These are phyloP conservation scores for Ifrita kowaldi DNA, from an alignment of 2,113 vertebrate genomes.

Conservation along the genomic window DNA sequence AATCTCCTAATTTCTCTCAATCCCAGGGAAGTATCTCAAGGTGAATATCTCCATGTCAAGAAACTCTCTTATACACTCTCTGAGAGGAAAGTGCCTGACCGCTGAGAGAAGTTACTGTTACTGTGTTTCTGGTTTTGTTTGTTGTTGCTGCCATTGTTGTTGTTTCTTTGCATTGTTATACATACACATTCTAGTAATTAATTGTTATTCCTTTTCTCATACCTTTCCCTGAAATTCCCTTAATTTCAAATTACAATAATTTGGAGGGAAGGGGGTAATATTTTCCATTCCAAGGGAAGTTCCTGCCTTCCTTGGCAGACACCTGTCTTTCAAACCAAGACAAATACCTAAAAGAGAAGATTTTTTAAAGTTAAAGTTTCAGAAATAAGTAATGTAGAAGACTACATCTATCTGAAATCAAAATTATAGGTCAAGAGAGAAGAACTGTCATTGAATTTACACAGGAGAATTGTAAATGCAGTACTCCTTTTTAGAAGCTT, in stretches of 20 bases:
- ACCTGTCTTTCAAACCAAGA: neutral
- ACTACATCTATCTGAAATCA: neutral
- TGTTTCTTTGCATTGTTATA: neutral
- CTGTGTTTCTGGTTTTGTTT: neutral
- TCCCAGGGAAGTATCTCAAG: neutral
- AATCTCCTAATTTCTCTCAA: neutral
- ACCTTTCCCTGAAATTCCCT: neutral
- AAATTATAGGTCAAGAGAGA: neutral
- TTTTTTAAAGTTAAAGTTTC: neutral
- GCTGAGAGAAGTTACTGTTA: neutral
- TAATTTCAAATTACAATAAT: neutral
- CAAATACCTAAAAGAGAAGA: neutral
- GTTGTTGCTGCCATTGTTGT: neutral
- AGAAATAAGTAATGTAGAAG: neutral
- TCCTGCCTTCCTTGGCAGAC: neutral
- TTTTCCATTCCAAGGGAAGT: neutral
- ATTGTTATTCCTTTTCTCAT: neutral
- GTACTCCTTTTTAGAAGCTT: neutral
- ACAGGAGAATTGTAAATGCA: neutral
- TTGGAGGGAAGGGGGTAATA: neutral
- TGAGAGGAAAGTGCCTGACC: neutral
- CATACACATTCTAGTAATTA: neutral
- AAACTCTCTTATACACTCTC: neutral
- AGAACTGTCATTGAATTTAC: neutral
- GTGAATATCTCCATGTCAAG: accelerated